Evolutionary conservation across 2,888 invertebrate species (phyloP), one percentile per base, ranked within the genome.

Genomic region (Melolontha melolontha): DNA sequence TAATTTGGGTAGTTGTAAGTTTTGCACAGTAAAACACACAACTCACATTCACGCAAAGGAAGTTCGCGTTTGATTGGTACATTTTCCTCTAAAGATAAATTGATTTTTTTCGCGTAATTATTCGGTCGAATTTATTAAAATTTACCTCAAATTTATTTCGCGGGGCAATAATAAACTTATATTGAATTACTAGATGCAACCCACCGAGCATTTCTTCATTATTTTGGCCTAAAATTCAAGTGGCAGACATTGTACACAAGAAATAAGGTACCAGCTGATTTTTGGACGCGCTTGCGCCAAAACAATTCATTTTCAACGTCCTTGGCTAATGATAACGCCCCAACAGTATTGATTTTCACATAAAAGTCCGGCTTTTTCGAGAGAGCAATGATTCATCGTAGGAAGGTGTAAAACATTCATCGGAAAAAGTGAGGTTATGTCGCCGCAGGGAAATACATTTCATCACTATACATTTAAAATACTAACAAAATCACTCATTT

Each of bases 331-430:
- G 75, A 50, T 55, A 76, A 80, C 81, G 79, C 80, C 80, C 80
- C 77, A 75, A 79, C 74, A 75, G 79, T 81, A 81, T 81, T 81
- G 81, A 81, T 81, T 80, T 80, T 79, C 76, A 71, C 75, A 68
- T 70, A 72, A 73, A 72, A 62, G 34, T 47, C 14, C 34, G 12
- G 47, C 22, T 42, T 57, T 57, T 42, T 42, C 57, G 42, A 22
- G 27, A 11, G 16, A 47, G 47, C 42, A 62, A 62, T 62, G 59
- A 62, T 34, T 62, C 59, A 62, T 62, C 59, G 59, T 14, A 6
- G 41, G n/a, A 42, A 27, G 12, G 41, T 55, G 22, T 29, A 27
- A 29, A 51, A 51, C 51, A 29, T 27, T 59, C 44, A 34, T 7
- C n/a, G 34, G 14, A 62, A 34, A 62, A 62, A 62, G 59, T 62